phyloP scores from a whole-genome alignment of 2,888 invertebrate species.

The Bugulina stolonifera region DNA sequence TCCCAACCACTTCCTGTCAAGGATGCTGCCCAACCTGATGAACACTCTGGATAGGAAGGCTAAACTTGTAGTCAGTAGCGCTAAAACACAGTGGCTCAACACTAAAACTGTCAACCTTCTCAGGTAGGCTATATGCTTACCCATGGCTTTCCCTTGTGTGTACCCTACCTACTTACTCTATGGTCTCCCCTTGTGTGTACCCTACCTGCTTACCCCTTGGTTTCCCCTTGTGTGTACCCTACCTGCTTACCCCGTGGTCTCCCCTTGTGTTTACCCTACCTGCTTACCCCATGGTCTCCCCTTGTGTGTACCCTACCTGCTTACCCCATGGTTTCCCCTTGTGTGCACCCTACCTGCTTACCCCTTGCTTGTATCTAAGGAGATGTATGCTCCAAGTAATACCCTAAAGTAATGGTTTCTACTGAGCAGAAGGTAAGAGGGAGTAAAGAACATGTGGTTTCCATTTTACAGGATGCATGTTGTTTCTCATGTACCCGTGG shows the following conservation, averaged over 20 bases:
- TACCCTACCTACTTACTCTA: not conserved
- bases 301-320: too few relatives aligned
- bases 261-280: too few relatives aligned
- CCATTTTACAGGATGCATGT: too few relatives aligned
- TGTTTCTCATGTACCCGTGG: too few relatives aligned
- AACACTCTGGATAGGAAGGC: constrained; percentile 57
- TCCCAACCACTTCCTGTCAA: constrained; percentile 73
- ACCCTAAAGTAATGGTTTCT: too few relatives aligned
- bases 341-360: too few relatives aligned
- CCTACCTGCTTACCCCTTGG: not conserved
- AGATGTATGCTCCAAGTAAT: too few relatives aligned
- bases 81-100: constrained; percentile 54
- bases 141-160: not conserved
- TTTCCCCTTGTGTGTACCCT: not conserved
- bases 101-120: constrained; percentile 57
- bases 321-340: too few relatives aligned
- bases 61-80: constrained; percentile 51
- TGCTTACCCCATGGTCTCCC: too few relatives aligned
- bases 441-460: too few relatives aligned
- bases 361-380: too few relatives aligned
- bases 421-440: too few relatives aligned
- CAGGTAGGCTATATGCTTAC: constrained; percentile 46
- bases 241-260: not conserved
- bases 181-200: not conserved
- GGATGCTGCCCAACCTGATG: constrained; percentile 58